Base-by-base conservation (phyloP, 2,113 vertebrate genomes). In the Nerophis lumbriciformis region DNA sequence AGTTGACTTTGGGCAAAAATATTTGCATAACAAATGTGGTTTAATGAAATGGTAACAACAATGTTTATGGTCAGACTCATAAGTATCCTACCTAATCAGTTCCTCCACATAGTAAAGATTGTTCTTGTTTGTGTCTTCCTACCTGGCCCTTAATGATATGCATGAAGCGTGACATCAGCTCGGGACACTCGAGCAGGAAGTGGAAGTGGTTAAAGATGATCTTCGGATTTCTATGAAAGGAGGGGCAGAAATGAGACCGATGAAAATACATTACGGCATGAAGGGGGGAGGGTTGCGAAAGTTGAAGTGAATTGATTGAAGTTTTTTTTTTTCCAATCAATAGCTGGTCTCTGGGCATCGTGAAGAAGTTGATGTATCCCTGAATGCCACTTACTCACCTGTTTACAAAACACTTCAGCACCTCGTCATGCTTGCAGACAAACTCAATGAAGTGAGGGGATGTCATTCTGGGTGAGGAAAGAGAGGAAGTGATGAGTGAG, bases 121-220 rank as follows among this genome's bases (percentile, higher is more conserved):
- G 11, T 36, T 7, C 6, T 15, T 36, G 15, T 16, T 8, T 21
- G 14, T 19, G 16, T 44, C 13, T 19, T 53, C 76, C 76, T 91
- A 98, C 97, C 93, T 98, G 96, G 71, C 94, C 93, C 88, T 99
- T 99, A 83, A 98, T 99, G 67, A 99, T 98, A 73, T 98, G 95
- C 97, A 99, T 99, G 84, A 99, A 98, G 66, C 97, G 93, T 61
- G 97, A 98, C 97, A 99, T 99, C 61, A 99, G 77, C 75, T 99
- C 97, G 42, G 97, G 97, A 89, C 97, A 99, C 78, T 99, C 96
- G 72, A 98, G 90, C 72, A 99, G 93, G 83, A 98, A 99, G 85
- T 99, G 97, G 83, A 99, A 99, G 82, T 99, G 96, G 77, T 98
- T 93, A 83, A 99, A 99, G 86, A 99, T 98, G 69, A 99, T 98